Evolutionary conservation across 2,113 vertebrate species (phyloP).

Genomic region (Eurypyga helias): DNA sequence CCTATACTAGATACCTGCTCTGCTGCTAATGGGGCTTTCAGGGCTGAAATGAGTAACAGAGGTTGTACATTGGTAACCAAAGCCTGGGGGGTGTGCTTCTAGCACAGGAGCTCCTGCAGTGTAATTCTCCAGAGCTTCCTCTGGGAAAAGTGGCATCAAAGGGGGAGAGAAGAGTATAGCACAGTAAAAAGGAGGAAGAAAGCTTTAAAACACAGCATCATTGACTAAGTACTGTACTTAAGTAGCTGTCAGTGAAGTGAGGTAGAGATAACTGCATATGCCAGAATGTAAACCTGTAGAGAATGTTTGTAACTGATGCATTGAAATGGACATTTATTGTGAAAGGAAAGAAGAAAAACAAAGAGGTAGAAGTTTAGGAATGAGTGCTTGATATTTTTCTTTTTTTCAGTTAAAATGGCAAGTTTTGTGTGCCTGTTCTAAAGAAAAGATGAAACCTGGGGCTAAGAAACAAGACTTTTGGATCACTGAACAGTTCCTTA

Average conservation of each 20-base stretch:
- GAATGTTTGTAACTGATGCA: not conserved
- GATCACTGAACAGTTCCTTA: not conserved
- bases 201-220: not conserved
- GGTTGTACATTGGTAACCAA: not conserved
- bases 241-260: not conserved
- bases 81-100: not conserved
- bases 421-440: not conserved
- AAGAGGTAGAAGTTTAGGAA: not conserved
- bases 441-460: not conserved
- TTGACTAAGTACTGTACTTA: not conserved
- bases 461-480: not conserved
- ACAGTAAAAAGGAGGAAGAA: not conserved
- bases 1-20: rapidly evolving
- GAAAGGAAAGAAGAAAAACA: not conserved
- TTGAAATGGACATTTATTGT: not conserved
- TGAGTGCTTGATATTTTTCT: not conserved
- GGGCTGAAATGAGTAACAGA: not conserved
- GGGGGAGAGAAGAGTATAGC: not conserved
- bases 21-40: not conserved
- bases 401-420: not conserved
- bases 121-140: not conserved
- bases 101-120: not conserved
- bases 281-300: not conserved
- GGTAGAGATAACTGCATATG: not conserved
- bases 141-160: not conserved